Base-by-base conservation (phyloP, 2,888 invertebrate species). In the Heliconius charithonia region DNA sequence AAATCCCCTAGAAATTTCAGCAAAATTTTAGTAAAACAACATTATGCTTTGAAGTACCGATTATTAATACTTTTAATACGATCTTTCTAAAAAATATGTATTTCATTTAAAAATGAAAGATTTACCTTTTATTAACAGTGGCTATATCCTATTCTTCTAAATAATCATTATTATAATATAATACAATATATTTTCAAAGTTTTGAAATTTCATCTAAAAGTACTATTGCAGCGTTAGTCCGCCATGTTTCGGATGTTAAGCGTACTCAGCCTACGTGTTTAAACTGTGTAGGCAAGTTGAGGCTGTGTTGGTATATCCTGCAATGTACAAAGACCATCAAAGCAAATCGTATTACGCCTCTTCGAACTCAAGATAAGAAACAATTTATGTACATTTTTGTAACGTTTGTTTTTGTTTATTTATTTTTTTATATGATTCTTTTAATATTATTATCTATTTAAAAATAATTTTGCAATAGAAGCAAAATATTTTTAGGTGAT, bases 221-320 rank as follows among this genome's bases (percentile, higher is more conserved):
- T 76, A 78, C 71, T 59, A 77, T 75, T 78, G 80, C 69, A 71
- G 80, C 71, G 80, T 81, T 80, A 78, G 76, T 76, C 51, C 73
- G 79, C 62, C 73, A 77, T 81, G 77, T 80, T 81, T 80, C 76
- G 78, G 80, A 81, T 77, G 77, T 79, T 76, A 76, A 80, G 76
- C 78, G 70, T 70, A 73, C 78, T 78, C 78, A 78, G 81, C 77
- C 75, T 77, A 77, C 79, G 79, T 79, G 78, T 76, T 73, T 72
- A 70, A 74, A 76, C 72, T 78, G 78, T 79, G 80, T 78, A 72
- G 77, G 77, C 73, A 67, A 73, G 77, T 73, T 77, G 59, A 77
- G 41, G 73, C 72, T 66, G n/a, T 77, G 73, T 73, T 67, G 25
- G 77, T 73, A 41, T 66, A 77, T 77, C 72, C 62, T 77, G 63